phyloP scores from a whole-genome alignment of 2,888 invertebrate genomes.

The Chymomyza caudatula region DNA sequence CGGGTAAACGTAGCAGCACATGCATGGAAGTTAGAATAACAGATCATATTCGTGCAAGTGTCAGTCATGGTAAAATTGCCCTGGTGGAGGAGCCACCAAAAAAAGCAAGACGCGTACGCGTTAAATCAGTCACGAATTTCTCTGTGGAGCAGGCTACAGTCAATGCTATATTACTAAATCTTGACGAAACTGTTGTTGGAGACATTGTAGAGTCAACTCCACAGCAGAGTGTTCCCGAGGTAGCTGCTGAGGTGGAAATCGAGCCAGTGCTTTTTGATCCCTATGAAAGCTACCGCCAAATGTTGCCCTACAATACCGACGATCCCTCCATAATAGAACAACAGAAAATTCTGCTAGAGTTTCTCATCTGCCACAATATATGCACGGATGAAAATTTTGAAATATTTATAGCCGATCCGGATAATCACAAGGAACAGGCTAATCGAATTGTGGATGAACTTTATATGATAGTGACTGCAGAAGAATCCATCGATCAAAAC shows the following conservation, averaged over 20 bases:
- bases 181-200: constrained; percentile 65
- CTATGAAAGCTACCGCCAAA: constrained; percentile 60
- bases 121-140: constrained; percentile 61
- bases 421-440: constrained; percentile 75
- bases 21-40: constrained; percentile 74
- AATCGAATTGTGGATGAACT: constrained; percentile 72
- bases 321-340: constrained; percentile 73
- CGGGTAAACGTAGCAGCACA: constrained; percentile 58
- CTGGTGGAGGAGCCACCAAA: constrained; percentile 51
- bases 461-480: constrained; percentile 60
- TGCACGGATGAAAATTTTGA: constrained; percentile 76
- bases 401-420: constrained; percentile 76
- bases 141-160: constrained; percentile 76
- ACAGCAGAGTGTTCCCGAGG: constrained; percentile 19
- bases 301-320: constrained; percentile 73
- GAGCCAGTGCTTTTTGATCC: constrained; percentile 30
- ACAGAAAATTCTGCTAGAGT: constrained; percentile 74
- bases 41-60: constrained; percentile 70
- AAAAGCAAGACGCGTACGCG: constrained; percentile 41
- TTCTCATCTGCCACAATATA: constrained; percentile 75
- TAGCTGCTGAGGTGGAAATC: constrained; percentile 14
- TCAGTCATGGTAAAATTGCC: constrained; percentile 70
- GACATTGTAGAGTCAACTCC: constrained; percentile 41
- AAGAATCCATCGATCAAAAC: constrained; percentile 16
- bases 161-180: constrained; percentile 73